These are phyloP conservation scores for Lasioglossum baleicum DNA, from an alignment of 1,140 invertebrate genomes.

Conservation along the genomic window DNA sequence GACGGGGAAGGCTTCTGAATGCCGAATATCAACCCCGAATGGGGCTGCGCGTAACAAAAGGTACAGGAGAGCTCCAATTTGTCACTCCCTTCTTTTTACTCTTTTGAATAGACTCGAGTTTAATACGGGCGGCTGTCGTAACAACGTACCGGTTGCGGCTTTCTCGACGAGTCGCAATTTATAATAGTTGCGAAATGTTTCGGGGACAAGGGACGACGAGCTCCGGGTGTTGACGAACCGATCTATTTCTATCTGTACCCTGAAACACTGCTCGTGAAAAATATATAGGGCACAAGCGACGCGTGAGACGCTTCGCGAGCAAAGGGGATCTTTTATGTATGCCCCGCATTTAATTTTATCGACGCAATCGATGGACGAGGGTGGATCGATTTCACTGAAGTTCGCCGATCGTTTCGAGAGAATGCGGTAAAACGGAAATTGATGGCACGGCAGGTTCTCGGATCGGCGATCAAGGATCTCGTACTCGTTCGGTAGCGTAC, in stretches of 20 bases:
- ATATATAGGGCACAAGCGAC: no score
- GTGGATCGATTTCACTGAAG: no score
- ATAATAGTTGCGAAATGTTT: not conserved
- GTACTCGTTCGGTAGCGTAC: no score
- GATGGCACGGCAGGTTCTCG: slow-evolving; percentile 28
- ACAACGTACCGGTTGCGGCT: not conserved
- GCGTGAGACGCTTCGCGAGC: not conserved
- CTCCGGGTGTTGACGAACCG: not conserved
- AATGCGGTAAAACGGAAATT: no score
- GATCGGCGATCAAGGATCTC: slow-evolving; percentile 49
- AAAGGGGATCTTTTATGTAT: no score
- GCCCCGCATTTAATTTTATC: no score
- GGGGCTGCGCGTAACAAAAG: slow-evolving; percentile 56
- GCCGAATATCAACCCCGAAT: slow-evolving; percentile 5
- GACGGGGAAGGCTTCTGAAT: not conserved
- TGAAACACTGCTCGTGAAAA: not conserved
- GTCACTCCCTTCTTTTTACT: slow-evolving; percentile 43
- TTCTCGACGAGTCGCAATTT: not conserved
- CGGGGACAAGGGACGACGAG: not conserved
- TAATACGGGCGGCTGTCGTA: not conserved
- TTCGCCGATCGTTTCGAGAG: no score
- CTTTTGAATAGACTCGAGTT: slow-evolving; percentile 37
- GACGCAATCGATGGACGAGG: no score
- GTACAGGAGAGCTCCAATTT: slow-evolving; percentile 62
- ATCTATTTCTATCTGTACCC: not conserved